Base-by-base conservation (phyloP, 2,888 invertebrate genomes). In the Thymelicus sylvestris region DNA sequence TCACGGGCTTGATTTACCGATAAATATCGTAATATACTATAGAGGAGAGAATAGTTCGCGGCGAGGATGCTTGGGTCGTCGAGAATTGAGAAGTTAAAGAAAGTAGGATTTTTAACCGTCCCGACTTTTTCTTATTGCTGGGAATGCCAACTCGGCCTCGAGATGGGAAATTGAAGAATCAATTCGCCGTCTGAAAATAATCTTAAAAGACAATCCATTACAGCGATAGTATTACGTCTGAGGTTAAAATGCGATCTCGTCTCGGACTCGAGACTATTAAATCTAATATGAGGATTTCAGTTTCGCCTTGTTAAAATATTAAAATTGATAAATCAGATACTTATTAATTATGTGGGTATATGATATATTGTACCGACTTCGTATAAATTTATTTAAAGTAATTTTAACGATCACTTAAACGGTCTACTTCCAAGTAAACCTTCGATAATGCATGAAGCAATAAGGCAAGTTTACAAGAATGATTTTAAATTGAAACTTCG, bases 11-110 rank as follows among this genome's bases (percentile, higher is more conserved):
- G 41, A 50, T 70, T 50, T 15, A 50, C 75, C 80, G 78, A 81
- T 86, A 86, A 85, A 83, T 86, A n/a, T n/a, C n/a, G n/a, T n/a
- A 82, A 85, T 83, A 83, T 83, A 87, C 83, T 77, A 80, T 73
- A 72, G 75, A 74, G 76, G 73, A 75, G 74, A 74, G 73, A 75
- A 86, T 85, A 85, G 84, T 84, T 84, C 73, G 77, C 80, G 76
- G 78, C 79, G 72, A 74, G 77, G 78, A 79, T 80, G 75, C 79
- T 73, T 74, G 76, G 74, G 76, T 78, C 79, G 78, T 77, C 72
- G 78, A 75, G 83, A 85, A 86, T 88, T 81, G 85, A 84, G 84
- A 86, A 87, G 86, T 89, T 87, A 80, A 79, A 82, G 75, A 75
- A 79, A 80, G 79, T 75, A 73, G 73, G 67, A 76, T 76, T 74